Evolutionary conservation across 2,797 vertebrate genomes (phyloP), one percentile per base, ranked within the genome.

Genomic region (Percopsis omiscomaycus): DNA sequence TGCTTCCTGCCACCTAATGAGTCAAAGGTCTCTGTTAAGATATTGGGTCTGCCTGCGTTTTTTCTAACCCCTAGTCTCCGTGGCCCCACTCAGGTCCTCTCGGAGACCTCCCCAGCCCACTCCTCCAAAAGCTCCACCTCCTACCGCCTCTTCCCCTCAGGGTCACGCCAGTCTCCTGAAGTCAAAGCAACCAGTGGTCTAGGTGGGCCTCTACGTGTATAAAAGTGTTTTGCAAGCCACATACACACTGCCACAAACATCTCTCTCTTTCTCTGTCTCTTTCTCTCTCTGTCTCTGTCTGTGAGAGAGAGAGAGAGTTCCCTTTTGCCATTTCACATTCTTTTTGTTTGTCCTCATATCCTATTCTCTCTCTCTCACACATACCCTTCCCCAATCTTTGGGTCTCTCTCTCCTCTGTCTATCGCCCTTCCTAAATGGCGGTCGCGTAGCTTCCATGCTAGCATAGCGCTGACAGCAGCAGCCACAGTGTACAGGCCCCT

Each of bases 101-200:
- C 95, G 27, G 97, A 99, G 82, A 95, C 94, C 29, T 94, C 94
- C 11, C 84, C 84, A 57, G 77, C 62, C 66, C 80, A 80, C 59
- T 60, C 84, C 47, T 61, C 80, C 71, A 90, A 85, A 73, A 77
- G 86, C 57, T 55, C 64, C 84, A 74, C 81, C 0, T 61, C 94
- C 61, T 94, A 97, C 86, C 94, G 96, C 52, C 94, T 98, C 61
- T 95, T 98, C 89, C 94, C 94, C 57, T 94, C 94, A 3, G 91
- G 92, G 52, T 94, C 95, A 6, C 94, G 94, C 61, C 96, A 96
- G 83, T 93, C 95, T 10, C 93, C 95, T 1, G 97, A 99, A 83
- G 91, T 96, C 88, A 96, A 98, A 84, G 92, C 94, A 66, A 42
- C 87, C 49, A 94, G 93, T 61, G 95, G 96, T 81, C 78, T 97